Conservation (phyloP, 2,888 invertebrate genomes). For the Criorhina ranunculi region DNA sequence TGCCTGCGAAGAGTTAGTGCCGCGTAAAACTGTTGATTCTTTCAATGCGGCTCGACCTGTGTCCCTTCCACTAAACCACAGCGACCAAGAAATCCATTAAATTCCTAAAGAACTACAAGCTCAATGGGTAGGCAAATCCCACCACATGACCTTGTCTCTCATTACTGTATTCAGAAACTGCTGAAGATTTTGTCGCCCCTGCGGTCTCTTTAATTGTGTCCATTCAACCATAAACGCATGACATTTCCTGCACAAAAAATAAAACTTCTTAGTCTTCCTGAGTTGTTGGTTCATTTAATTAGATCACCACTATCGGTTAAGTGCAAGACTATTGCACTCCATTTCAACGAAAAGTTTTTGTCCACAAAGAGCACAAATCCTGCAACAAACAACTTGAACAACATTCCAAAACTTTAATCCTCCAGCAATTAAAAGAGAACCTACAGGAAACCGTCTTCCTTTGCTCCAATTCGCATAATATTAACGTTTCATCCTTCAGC, state of each 20-base stretch:
- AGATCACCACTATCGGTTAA: conserved; percentile 51
- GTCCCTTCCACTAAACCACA: no score
- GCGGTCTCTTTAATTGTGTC: neutral
- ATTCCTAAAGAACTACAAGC: no score
- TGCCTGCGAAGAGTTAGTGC: no score
- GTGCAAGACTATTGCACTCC: conserved; percentile 50
- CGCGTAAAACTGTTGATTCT: no score
- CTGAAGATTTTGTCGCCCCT: no score
- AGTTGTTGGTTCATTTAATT: conserved; percentile 56
- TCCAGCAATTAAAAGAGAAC: conserved; percentile 61
- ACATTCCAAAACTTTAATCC: conserved; percentile 63
- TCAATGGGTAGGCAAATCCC: no score
- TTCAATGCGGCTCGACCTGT: no score
- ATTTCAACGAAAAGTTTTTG: conserved; percentile 45
- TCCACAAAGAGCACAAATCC: conserved; percentile 56
- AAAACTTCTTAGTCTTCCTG: conserved; percentile 27
- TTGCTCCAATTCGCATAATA: conserved; percentile 7
- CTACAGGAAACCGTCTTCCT: conserved; percentile 12
- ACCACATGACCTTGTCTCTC: no score
- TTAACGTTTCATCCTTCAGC: conserved; percentile 41
- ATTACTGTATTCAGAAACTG: no score
- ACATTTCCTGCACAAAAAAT: neutral
- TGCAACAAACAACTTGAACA: conserved; percentile 37
- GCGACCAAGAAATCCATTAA: no score
- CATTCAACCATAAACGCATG: neutral